A percentile compares a stretch with the other conserved stretches of the same genome.
These are phyloP conservation scores for Hylaeus anthracinus DNA, from an alignment of 1,140 invertebrate species.

Conservation along the genomic window DNA sequence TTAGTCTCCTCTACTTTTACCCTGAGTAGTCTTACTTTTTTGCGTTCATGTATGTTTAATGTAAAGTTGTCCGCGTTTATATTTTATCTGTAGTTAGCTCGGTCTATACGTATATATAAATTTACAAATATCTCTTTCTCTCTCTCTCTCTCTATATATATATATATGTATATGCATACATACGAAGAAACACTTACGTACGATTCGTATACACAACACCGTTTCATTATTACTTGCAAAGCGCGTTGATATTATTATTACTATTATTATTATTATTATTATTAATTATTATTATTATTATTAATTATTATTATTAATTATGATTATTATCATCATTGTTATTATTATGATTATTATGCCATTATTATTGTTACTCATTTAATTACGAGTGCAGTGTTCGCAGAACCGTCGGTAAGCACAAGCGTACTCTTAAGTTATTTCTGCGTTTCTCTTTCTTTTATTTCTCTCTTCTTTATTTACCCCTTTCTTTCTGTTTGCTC, in stretches of 20 bases:
- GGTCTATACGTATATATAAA: conserved; percentile 52
- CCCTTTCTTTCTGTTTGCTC: neutral
- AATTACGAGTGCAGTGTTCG: conserved; percentile 64
- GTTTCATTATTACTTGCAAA: conserved; percentile 61
- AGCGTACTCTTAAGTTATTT: conserved; percentile 9
- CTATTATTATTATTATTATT: conserved; percentile 59
- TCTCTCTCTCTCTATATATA: conserved; percentile 55
- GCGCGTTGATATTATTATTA: conserved; percentile 64
- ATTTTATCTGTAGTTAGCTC: conserved; percentile 46
- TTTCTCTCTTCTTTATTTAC: neutral
- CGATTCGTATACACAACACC: conserved; percentile 48
- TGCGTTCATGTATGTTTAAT: conserved; percentile 72
- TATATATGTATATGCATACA: conserved; percentile 49
- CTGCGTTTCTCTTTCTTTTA: neutral
- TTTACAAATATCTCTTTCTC: conserved; percentile 53
- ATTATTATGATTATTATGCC: conserved; percentile 68
- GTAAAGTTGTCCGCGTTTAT: conserved; percentile 71
- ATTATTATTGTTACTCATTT: conserved; percentile 70
- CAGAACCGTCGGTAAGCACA: conserved; percentile 58
- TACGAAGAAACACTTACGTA: conserved; percentile 44
- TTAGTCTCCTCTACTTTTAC: conserved; percentile 29
- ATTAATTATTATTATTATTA: conserved; percentile 57
- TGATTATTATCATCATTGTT: conserved; percentile 69
- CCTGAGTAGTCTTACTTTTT: conserved; percentile 48
- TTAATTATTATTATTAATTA: conserved; percentile 69